A percentile compares a stretch with the other conserved stretches of the same genome.
Conservation (phyloP, 2,113 vertebrate species). For the Recurvirostra avosetta region DNA sequence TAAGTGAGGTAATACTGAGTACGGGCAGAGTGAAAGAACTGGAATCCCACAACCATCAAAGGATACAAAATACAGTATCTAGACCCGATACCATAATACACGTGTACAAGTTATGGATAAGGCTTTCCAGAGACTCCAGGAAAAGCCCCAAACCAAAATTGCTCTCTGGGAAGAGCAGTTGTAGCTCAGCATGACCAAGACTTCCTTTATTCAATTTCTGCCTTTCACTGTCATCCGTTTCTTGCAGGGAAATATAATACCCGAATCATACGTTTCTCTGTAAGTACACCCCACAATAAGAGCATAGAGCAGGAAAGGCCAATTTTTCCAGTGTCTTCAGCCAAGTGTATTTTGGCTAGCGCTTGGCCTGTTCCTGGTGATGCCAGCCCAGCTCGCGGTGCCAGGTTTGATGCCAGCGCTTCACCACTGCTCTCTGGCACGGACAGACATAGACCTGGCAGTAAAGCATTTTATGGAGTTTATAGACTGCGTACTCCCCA, state of each 20-base stretch:
- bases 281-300: not conserved
- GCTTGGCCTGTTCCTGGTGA: no score
- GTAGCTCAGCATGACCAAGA: not conserved
- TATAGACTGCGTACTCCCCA: not conserved
- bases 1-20: not conserved
- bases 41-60: not conserved
- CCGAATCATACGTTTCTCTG: not conserved
- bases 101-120: not conserved
- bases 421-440: not conserved
- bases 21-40: not conserved
- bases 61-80: not conserved
- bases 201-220: conserved; percentile 30
- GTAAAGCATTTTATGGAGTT: not conserved
- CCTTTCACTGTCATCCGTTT: not conserved
- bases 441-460: not conserved
- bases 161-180: conserved; percentile 36
- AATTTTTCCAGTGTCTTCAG: not conserved
- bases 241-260: conserved; percentile 7
- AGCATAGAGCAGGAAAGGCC: not conserved
- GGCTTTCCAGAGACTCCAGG: conserved; percentile 15
- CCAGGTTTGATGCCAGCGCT: not conserved
- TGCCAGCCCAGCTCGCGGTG: not conserved
- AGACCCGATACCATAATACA: not conserved
- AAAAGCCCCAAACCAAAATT: not conserved
- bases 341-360: not conserved